These are phyloP conservation scores for Amblyjoppa proteus DNA, from an alignment of 2,888 invertebrate genomes.

Conservation along the genomic window DNA sequence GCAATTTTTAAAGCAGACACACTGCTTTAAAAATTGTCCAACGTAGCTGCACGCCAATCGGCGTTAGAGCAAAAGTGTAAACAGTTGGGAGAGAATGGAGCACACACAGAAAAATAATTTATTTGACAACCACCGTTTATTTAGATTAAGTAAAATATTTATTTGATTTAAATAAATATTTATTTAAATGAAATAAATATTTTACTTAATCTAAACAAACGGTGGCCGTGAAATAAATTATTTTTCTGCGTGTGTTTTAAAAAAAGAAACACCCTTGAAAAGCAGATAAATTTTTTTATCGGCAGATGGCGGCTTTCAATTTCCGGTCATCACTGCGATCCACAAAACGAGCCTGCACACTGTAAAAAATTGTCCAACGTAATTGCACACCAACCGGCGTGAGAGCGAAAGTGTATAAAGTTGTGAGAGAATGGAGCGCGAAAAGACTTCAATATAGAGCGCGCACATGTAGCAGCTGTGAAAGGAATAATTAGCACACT, in stretches of 20 bases:
- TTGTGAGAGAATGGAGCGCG: conserved; percentile 29
- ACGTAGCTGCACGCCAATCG: not conserved
- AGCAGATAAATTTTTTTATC: not conserved
- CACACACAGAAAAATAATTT: not conserved
- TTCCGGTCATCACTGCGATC: not conserved
- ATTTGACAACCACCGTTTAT: too few relatives aligned
- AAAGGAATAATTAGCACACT: conserved; percentile 43
- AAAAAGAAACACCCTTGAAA: too few relatives aligned
- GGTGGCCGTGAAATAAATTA: too few relatives aligned
- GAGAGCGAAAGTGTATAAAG: conserved; percentile 48
- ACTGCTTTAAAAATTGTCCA: not conserved
- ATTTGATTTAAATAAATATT: too few relatives aligned
- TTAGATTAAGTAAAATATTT: too few relatives aligned
- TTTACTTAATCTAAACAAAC: too few relatives aligned
- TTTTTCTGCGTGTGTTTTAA: too few relatives aligned
- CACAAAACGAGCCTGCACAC: not conserved
- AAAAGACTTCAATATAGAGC: conserved; percentile 16
- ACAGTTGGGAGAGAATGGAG: conserved; percentile 39
- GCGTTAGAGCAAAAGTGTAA: conserved; percentile 38
- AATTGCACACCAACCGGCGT: not conserved
- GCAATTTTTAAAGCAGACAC: too few relatives aligned
- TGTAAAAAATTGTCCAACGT: not conserved
- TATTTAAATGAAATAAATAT: too few relatives aligned
- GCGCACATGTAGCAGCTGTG: not conserved
- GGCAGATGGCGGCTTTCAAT: not conserved